These are phyloP conservation scores for Oeneis ivallda DNA, from an alignment of 2,888 invertebrate genomes.

Conservation along the genomic window DNA sequence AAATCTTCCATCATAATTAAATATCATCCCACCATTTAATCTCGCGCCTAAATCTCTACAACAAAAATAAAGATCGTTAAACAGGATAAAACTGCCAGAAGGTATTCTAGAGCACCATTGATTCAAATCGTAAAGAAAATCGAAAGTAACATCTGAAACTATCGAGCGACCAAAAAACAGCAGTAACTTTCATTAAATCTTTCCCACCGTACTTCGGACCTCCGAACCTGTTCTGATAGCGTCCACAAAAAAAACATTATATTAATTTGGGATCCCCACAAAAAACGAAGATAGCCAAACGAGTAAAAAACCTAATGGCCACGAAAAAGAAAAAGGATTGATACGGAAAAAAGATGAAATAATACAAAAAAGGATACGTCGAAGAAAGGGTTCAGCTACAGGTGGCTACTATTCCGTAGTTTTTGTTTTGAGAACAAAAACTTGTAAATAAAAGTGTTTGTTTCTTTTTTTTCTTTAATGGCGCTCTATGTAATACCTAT, in stretches of 20 bases:
- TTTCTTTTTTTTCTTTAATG: background rate
- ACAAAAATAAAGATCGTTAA: slow-evolving; percentile 26
- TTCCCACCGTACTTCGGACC: slow-evolving; percentile 63
- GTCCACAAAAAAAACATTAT: slow-evolving; percentile 72
- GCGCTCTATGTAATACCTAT: background rate
- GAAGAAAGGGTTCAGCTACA: slow-evolving; percentile 75
- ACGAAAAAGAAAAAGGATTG: slow-evolving; percentile 71
- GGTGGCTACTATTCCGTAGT: slow-evolving; percentile 54
- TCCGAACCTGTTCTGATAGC: slow-evolving; percentile 67
- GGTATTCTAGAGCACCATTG: slow-evolving; percentile 18
- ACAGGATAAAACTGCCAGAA: slow-evolving; percentile 24
- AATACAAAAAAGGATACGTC: slow-evolving; percentile 48
- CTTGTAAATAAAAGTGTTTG: slow-evolving; percentile 14
- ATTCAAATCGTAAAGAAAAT: slow-evolving; percentile 48
- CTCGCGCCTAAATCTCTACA: slow-evolving; percentile 7
- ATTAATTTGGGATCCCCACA: slow-evolving; percentile 80
- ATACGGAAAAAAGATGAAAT: slow-evolving; percentile 55
- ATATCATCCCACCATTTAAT: slow-evolving; percentile 21
- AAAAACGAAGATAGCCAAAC: slow-evolving; percentile 74
- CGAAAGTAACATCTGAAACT: slow-evolving; percentile 65
- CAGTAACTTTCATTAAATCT: slow-evolving; percentile 68
- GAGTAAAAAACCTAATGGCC: slow-evolving; percentile 79
- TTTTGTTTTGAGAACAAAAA: slow-evolving; percentile 33
- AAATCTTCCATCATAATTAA: slow-evolving; percentile 25
- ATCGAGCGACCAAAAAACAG: slow-evolving; percentile 60